Evolutionary conservation across 1,140 invertebrate genomes (phyloP).

Genomic region (Augochlora pura): DNA sequence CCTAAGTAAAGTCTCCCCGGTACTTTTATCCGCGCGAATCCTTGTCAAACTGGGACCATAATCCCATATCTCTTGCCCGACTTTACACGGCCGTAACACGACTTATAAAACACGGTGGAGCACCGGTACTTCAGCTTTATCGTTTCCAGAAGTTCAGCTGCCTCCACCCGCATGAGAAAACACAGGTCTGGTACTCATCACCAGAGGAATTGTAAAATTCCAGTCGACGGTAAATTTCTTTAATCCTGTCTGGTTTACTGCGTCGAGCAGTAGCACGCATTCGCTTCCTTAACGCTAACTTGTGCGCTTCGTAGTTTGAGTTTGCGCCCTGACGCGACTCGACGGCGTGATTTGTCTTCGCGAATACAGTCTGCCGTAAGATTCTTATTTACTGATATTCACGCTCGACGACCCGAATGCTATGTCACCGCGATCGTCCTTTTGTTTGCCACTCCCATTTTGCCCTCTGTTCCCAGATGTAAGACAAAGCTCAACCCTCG

Average conservation of each 20-base stretch:
- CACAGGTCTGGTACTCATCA: background rate
- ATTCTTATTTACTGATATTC: no score
- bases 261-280: background rate
- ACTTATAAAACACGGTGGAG: constrained; percentile 1
- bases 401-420: no score
- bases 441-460: no score
- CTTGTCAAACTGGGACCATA: background rate
- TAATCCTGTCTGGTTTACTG: background rate
- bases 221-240: background rate
- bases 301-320: background rate
- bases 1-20: background rate
- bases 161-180: no score
- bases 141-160: background rate
- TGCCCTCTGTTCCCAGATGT: no score
- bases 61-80: background rate
- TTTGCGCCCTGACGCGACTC: background rate
- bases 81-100: background rate
- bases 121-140: background rate
- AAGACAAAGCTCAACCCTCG: no score
- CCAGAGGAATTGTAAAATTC: background rate
- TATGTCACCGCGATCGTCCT: no score
- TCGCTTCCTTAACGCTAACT: background rate
- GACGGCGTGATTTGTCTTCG: no score
- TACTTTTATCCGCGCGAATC: background rate
- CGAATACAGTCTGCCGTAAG: no score